phyloP scores from a whole-genome alignment of 2,888 invertebrate genomes.

The Apotomis capreana region DNA sequence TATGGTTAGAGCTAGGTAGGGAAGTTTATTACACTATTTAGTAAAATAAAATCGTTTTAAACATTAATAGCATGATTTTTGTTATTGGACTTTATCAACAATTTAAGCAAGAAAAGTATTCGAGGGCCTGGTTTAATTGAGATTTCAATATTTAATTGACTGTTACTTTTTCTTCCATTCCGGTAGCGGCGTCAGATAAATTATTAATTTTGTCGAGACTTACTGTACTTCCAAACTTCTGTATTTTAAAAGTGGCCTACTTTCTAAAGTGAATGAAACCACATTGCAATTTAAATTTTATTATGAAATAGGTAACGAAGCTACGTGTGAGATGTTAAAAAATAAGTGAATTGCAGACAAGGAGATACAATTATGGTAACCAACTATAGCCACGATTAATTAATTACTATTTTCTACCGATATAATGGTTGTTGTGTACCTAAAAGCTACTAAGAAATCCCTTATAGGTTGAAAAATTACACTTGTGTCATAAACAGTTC shows the following conservation, averaged over 20 bases:
- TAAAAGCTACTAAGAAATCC: too few species aligned
- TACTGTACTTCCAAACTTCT: constrained; percentile 1
- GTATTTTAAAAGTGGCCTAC: constrained; percentile 3
- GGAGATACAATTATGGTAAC: too few species aligned
- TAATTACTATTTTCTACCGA: too few species aligned
- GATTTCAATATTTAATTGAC: constrained; percentile 14
- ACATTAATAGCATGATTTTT: not conserved
- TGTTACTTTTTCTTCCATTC: constrained; percentile 1
- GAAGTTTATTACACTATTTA: too few species aligned
- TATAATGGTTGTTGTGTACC: too few species aligned
- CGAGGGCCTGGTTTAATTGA: not conserved
- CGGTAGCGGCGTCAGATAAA: constrained; percentile 9
- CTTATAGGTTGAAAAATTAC: too few species aligned
- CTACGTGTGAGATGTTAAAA: too few species aligned
- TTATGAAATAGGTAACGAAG: not conserved
- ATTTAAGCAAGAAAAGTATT: not conserved
- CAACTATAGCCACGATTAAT: too few species aligned
- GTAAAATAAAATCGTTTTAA: not conserved
- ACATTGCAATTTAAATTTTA: not conserved
- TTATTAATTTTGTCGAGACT: constrained; percentile 10
- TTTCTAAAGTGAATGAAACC: constrained; percentile 1
- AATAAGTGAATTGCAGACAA: too few species aligned
- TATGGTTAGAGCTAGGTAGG: too few species aligned
- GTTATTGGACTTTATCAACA: not conserved
- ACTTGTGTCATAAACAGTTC: too few species aligned